Conservation (phyloP, 2,888 invertebrate genomes). For the Cataglyphis cursor region DNA sequence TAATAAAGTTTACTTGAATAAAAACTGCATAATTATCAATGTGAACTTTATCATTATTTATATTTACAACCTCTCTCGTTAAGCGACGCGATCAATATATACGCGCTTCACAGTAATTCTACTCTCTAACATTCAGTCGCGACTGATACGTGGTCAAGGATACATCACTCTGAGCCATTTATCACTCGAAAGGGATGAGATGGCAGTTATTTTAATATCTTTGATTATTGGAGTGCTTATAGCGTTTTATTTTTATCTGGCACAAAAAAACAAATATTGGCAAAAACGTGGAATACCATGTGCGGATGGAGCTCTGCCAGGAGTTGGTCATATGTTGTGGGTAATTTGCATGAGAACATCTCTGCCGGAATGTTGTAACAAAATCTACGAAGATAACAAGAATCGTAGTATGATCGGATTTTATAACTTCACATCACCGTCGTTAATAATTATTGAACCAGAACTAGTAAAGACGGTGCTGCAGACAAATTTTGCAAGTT, state of each 20-base stretch:
- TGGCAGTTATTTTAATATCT: neutral
- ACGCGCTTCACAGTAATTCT: too few species aligned
- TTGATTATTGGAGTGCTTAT: neutral
- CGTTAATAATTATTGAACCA: constrained; percentile 76
- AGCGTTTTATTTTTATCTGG: constrained; percentile 1
- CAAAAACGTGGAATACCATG: constrained; percentile 59
- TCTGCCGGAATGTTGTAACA: constrained; percentile 19
- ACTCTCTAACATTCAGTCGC: neutral
- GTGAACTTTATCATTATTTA: neutral
- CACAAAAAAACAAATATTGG: constrained; percentile 62
- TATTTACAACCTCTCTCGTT: neutral
- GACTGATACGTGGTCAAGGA: neutral
- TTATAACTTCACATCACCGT: constrained; percentile 60
- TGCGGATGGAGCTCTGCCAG: constrained; percentile 46
- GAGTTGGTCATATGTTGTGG: constrained; percentile 59
- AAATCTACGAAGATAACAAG: constrained; percentile 5
- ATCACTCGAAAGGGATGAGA: neutral
- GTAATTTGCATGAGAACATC: constrained; percentile 29
- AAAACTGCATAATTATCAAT: neutral
- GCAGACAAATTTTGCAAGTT: constrained; percentile 74
- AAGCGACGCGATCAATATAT: neutral
- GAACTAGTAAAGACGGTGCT: constrained; percentile 76
- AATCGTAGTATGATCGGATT: constrained; percentile 55
- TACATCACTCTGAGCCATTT: neutral
- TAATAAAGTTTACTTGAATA: neutral